Evolutionary conservation across 2,797 vertebrate genomes (phyloP).

Genomic region (Sternarchorhynchus goeldii): DNA sequence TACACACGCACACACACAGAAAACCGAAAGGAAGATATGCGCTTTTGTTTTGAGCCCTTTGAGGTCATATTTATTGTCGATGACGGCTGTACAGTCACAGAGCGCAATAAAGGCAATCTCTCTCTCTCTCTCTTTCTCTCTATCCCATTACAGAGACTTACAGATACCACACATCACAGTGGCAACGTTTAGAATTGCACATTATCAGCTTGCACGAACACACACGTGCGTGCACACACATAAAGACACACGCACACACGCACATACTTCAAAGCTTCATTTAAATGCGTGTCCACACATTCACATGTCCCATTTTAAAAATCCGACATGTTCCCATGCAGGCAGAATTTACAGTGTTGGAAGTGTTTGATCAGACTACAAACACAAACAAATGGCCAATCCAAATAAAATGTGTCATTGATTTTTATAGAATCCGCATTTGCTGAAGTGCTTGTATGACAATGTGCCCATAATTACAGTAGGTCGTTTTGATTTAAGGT

Average conservation of each 20-base stretch:
- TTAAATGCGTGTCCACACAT: slow-evolving; percentile 22
- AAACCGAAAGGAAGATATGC: slow-evolving; percentile 69
- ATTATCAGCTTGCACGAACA: slow-evolving; percentile 34
- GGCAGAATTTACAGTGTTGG: slow-evolving; percentile 25
- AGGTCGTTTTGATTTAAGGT: too few species aligned
- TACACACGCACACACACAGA: slow-evolving; percentile 23
- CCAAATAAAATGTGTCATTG: neutral
- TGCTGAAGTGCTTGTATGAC: too few species aligned
- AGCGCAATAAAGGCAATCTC: slow-evolving; percentile 69
- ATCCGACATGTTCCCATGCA: slow-evolving; percentile 7
- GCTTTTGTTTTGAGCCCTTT: slow-evolving; percentile 82
- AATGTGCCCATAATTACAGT: too few species aligned
- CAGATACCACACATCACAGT: slow-evolving; percentile 50
- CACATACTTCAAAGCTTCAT: slow-evolving; percentile 28
- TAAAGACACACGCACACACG: slow-evolving; percentile 24
- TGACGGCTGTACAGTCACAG: slow-evolving; percentile 77
- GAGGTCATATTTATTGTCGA: slow-evolving; percentile 81
- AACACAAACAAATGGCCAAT: slow-evolving; percentile 2
- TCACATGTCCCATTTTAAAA: slow-evolving; percentile 15
- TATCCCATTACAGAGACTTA: slow-evolving; percentile 44
- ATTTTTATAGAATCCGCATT: too few species aligned
- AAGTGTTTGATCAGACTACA: slow-evolving; percentile 31
- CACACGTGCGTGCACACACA: slow-evolving; percentile 14
- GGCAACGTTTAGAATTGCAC: slow-evolving; percentile 41
- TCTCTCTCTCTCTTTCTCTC: slow-evolving; percentile 27